These are phyloP conservation scores for Scaptomyza tumidula DNA, from an alignment of 2,888 invertebrate species.

Conservation along the genomic window DNA sequence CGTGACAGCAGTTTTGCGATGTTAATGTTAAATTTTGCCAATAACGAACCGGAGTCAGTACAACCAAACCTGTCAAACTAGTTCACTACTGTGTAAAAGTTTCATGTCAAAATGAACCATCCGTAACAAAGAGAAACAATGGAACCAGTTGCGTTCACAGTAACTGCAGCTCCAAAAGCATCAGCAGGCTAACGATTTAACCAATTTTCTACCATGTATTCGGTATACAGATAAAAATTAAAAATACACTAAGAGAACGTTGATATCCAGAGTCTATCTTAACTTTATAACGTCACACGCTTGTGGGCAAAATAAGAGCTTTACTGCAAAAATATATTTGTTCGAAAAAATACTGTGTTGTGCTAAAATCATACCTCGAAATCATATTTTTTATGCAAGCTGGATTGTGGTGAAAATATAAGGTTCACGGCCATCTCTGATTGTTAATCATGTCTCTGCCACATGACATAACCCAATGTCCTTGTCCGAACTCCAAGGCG, in stretches of 20 bases:
- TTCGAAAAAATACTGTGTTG: constrained; percentile 12
- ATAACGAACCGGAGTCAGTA: neutral
- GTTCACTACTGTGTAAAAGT: neutral
- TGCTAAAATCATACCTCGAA: constrained; percentile 16
- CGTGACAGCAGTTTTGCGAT: neutral
- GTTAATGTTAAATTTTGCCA: neutral
- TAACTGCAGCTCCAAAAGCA: neutral
- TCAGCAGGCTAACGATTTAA: neutral
- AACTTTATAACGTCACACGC: neutral
- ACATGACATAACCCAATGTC: constrained; percentile 16
- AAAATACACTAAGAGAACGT: neutral
- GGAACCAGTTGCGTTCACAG: neutral
- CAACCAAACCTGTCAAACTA: neutral
- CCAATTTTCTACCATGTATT: neutral
- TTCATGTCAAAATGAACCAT: neutral
- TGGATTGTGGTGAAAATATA: neutral
- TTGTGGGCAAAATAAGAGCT: neutral
- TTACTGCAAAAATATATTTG: constrained; percentile 13
- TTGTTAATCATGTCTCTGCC: constrained; percentile 32
- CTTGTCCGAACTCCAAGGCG: constrained; percentile 23
- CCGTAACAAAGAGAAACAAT: neutral
- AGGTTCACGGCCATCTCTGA: constrained; percentile 5
- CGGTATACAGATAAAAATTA: constrained; percentile 17
- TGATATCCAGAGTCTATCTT: neutral
- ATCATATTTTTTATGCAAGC: neutral